Evolutionary conservation across 2,797 vertebrate genomes (phyloP).

Genomic region (Sarcophilus harrisii): DNA sequence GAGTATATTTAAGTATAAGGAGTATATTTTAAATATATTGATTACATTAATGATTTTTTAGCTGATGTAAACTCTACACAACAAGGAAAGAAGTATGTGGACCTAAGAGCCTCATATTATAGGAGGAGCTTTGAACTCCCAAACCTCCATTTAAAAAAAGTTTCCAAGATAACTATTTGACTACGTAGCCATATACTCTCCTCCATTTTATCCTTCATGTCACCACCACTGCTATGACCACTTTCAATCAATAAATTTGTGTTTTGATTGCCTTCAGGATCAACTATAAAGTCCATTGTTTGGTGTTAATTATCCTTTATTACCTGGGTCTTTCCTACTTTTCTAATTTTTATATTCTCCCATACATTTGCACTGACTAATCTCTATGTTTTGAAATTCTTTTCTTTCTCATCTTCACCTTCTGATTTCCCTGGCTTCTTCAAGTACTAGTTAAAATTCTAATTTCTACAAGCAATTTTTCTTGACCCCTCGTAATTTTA

Average conservation of each 20-base stretch:
- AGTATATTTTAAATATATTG: neutral
- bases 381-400: neutral
- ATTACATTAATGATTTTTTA: neutral
- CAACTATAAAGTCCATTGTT: neutral
- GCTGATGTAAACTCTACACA: neutral
- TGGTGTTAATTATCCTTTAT: neutral
- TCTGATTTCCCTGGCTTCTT: neutral
- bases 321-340: neutral
- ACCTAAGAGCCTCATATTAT: neutral
- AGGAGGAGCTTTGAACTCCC: neutral
- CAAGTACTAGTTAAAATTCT: neutral
- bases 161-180: neutral
- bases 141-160: neutral
- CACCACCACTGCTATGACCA: neutral
- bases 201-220: neutral
- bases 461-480: neutral
- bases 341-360: neutral
- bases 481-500: neutral
- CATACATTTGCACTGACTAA: neutral
- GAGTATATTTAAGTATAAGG: no score
- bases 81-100: neutral
- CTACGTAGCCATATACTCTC: neutral
- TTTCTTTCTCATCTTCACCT: neutral
- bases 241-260: neutral
- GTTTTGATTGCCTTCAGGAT: neutral